Base-by-base conservation (phyloP, 2,888 invertebrate genomes). In the Caenorhabditis macrosperma region DNA sequence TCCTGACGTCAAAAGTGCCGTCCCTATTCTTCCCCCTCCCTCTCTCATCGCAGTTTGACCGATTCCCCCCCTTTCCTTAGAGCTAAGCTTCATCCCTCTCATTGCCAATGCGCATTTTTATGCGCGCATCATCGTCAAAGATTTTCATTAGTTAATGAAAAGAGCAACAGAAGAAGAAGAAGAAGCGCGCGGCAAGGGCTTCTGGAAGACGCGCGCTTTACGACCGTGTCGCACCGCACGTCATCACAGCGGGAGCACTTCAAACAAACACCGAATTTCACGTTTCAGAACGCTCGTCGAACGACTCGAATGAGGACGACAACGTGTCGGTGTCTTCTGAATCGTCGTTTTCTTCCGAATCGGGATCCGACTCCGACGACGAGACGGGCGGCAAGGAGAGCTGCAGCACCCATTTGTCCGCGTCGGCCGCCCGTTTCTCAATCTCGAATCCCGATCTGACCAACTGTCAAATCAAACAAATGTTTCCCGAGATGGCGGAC, bases 381-480 rank as follows among this genome's bases (percentile, higher is more conserved):
- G 64, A 74, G 35, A 64, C 46, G 20, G 46, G 35, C 9, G 50
- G 60, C 15, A 69, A 60, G 22, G 50, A 48, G 7, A 48, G 57
- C 38, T 67, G 57, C 28, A 68, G 50, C 30, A 74, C 54, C 35
- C 78, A 63, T 20, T 33, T 69, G 6, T 68, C 79, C 2, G 74
- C 67, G 5, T 55, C 67, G 2, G 64, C 75, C 12, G 75, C 75
- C 2, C 74, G 82, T n/a, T 79, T 87, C 35, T 88, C 88, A 1
- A 82, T 88, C 20, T 88, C 89, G n/a, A 88, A 87, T 72, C 89
- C 89, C 6, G 88, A 89, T 66, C 72, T 89, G 48, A 86, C 88
- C 4, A 78, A 83, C 44, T 82, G 79, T 28, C 87, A 89, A 63
- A 81, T 89, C 35, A 84, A 86, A 41, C 82, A 86, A 63, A 86